These are phyloP conservation scores for Troides oblongomaculatus DNA, from an alignment of 2,888 invertebrate species.

Conservation along the genomic window DNA sequence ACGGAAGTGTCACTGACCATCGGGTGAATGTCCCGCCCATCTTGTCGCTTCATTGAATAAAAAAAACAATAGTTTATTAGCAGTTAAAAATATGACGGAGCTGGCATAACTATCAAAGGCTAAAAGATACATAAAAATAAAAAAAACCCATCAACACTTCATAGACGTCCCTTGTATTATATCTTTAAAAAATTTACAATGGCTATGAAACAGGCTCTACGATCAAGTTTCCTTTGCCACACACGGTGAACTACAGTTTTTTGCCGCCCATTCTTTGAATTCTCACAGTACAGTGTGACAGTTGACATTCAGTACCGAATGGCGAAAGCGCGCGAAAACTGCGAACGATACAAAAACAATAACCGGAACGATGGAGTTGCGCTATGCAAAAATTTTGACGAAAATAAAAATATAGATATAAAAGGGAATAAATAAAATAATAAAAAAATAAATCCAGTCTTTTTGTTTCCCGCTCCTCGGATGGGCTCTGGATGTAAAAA, in stretches of 20 bases:
- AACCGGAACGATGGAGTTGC: slow-evolving; percentile 43
- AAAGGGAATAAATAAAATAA: slow-evolving; percentile 76
- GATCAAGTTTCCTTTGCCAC: slow-evolving; percentile 41
- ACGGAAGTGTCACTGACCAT: too few species aligned
- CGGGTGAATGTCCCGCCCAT: too few species aligned
- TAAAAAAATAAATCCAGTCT: slow-evolving; percentile 77
- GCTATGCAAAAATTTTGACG: slow-evolving; percentile 72
- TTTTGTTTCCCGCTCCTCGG: slow-evolving; percentile 76
- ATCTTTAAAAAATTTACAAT: slow-evolving; percentile 16
- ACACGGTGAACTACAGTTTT: slow-evolving; percentile 42
- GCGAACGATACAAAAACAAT: slow-evolving; percentile 49
- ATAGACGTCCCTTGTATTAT: slow-evolving; percentile 29
- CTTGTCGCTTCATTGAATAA: too few species aligned
- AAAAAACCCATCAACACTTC: not conserved
- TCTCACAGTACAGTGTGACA: slow-evolving; percentile 54
- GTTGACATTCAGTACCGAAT: slow-evolving; percentile 59
- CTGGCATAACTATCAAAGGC: too few species aligned
- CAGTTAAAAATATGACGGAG: too few species aligned
- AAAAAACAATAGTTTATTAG: too few species aligned
- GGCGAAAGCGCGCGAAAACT: slow-evolving; percentile 55
- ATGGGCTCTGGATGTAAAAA: slow-evolving; percentile 75
- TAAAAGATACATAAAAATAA: too few species aligned
- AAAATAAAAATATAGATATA: slow-evolving; percentile 67
- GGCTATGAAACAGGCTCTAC: slow-evolving; percentile 16
- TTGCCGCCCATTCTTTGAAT: slow-evolving; percentile 44